These are phyloP conservation scores for Corythaeola cristata DNA, from an alignment of 2,113 vertebrate genomes.

Conservation along the genomic window DNA sequence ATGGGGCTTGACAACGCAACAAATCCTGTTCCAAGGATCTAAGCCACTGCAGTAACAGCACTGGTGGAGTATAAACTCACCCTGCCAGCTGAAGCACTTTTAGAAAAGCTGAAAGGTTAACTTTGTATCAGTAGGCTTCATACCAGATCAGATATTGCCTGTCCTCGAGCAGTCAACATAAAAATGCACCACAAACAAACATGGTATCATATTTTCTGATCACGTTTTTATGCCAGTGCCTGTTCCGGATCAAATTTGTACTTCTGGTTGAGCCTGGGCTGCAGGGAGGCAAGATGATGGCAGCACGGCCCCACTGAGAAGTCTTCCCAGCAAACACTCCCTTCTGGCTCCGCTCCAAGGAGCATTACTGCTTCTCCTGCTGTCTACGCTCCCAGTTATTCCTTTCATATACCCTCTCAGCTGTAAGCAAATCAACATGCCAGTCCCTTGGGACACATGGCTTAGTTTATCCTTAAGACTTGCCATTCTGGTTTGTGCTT, in stretches of 20 bases:
- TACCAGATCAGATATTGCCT: background rate
- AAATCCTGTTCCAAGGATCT: background rate
- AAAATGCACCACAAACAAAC: background rate
- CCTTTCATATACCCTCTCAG: conserved; percentile 48
- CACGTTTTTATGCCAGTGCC: background rate
- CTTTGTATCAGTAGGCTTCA: background rate
- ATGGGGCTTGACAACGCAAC: background rate
- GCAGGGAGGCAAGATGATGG: background rate
- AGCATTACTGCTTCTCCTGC: conserved; percentile 20
- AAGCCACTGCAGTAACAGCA: background rate
- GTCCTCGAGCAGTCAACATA: background rate
- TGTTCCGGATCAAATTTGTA: background rate
- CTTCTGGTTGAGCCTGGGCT: background rate
- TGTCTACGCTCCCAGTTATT: background rate
- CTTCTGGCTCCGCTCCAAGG: background rate
- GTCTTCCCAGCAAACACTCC: background rate
- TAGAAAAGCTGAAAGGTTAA: background rate
- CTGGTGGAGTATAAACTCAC: background rate
- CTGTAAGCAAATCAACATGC: conserved; percentile 67
- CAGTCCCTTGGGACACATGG: conserved; percentile 54
- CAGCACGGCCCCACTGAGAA: background rate
- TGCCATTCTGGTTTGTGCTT: conserved; percentile 55
- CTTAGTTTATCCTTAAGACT: conserved; percentile 55
- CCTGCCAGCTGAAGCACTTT: background rate
- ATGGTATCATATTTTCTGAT: background rate